phyloP scores from a whole-genome alignment of 2,113 vertebrate genomes.

The Camelus dromedarius region DNA sequence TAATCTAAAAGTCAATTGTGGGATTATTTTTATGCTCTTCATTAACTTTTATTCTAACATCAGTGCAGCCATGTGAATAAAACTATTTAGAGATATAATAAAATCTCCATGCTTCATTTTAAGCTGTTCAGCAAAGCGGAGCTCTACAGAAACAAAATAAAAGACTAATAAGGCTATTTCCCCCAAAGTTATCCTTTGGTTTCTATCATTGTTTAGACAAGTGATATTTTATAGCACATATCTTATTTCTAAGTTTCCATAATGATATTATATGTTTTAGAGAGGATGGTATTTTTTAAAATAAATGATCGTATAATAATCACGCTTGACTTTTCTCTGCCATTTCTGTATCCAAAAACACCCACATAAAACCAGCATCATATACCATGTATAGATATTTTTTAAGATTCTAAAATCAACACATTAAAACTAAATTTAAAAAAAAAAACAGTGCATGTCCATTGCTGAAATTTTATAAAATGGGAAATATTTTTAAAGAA shows the following conservation, averaged over 20 bases:
- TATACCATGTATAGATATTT: background rate
- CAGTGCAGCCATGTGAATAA: background rate
- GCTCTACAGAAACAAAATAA: background rate
- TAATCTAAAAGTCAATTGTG: background rate
- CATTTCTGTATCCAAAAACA: background rate
- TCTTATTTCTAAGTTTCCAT: constrained; percentile 33
- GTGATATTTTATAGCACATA: background rate
- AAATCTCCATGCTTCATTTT: background rate
- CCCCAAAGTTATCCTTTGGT: background rate
- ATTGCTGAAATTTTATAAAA: background rate
- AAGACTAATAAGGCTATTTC: background rate
- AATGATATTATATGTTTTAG: background rate
- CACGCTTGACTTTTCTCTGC: background rate
- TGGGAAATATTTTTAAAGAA: constrained; percentile 1
- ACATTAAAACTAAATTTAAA: background rate
- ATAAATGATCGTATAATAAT: background rate
- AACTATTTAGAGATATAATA: background rate
- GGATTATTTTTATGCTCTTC: background rate
- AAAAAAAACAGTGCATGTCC: background rate
- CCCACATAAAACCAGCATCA: background rate
- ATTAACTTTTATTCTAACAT: background rate
- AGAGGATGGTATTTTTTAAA: background rate
- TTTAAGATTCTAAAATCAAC: constrained; percentile 3
- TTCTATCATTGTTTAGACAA: background rate
- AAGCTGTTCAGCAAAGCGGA: background rate